Base-by-base conservation (phyloP, 92 coral and sea anemone genomes). In the Virgularia gustaviana region DNA sequence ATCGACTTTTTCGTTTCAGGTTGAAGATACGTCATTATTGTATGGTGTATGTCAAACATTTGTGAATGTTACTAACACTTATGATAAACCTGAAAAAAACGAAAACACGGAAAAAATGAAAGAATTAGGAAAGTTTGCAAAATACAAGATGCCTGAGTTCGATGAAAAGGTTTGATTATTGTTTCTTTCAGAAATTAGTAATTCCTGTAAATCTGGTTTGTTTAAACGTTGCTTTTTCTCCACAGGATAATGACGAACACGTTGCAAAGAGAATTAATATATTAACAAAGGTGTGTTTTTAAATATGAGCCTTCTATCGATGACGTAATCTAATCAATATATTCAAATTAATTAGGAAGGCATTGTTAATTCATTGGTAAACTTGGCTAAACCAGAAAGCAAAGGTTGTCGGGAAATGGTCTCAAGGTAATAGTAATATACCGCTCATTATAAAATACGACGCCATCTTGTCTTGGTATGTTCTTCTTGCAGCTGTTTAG, bases 31-130 rank as follows among this genome's bases (percentile, higher is more conserved):
- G 23, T 76, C 98, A 15, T 71, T 92, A 37, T 77, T 92, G 71
- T 92, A 92, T 44, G 98, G 98, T 37, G 98, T 92, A 2, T 92
- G 98, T 43, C 98, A 92, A 58, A 89, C 92, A 2, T 81, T 92
- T 12, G 98, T 92, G 9, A 92, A 92, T 75, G 86, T 92, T 37
- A 86, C 98, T 15, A 92, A 92, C 83, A 89, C 92, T n/a, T 92
- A 86, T 62, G 98, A 92, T 44, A 81, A 65, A 77, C 98, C 98
- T 0, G 96, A 89, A 39, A 63, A 84, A 33, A 91, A 95, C 12
- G 98, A 92, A 36, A 95, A 89, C 63, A 84, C 88, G 86, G 86
- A 89, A 60, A 88, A 92, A 68, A 87, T 92, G 37, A 95, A 95
- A 24, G 98, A 92, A 78, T 84, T 92, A 37, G 98, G 96, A 15